These are phyloP conservation scores for Meteorus sp. DNA, from an alignment of 1,140 invertebrate genomes.

Conservation along the genomic window DNA sequence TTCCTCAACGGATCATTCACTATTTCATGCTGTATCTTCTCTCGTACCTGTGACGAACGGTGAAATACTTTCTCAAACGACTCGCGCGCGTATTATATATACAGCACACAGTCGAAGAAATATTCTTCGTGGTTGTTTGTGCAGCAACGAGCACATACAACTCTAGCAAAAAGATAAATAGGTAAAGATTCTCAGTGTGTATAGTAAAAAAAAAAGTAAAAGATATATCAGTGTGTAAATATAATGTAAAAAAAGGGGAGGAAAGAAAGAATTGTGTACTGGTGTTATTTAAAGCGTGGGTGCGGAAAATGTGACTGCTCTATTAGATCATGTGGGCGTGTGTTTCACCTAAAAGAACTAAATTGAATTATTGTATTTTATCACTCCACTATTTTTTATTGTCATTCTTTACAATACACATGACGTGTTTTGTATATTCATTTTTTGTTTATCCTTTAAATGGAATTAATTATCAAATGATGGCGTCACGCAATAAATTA, in stretches of 20 bases:
- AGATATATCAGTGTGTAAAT: not conserved
- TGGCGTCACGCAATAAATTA: conserved; percentile 10
- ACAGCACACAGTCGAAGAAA: no score
- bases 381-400: not conserved
- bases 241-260: not conserved
- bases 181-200: not conserved
- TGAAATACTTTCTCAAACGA: conserved; percentile 14
- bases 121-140: conserved; percentile 24
- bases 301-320: conserved; percentile 11
- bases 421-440: not conserved
- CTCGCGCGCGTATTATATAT: conserved; percentile 9
- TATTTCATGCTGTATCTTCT: not conserved
- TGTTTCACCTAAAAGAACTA: conserved; percentile 1
- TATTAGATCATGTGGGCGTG: conserved; percentile 2
- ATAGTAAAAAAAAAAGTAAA: conserved; percentile 3
- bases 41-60: conserved; percentile 1
- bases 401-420: not conserved
- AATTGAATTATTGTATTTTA: not conserved
- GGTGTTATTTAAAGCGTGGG: conserved; percentile 11
- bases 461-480: not conserved
- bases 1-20: not conserved
- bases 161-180: not conserved
- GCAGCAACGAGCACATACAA: not conserved
- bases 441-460: not conserved
- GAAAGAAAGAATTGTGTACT: conserved; percentile 1